Evolutionary conservation across 2,888 invertebrate genomes (phyloP).

Genomic region (Sphecodes monilicornis): DNA sequence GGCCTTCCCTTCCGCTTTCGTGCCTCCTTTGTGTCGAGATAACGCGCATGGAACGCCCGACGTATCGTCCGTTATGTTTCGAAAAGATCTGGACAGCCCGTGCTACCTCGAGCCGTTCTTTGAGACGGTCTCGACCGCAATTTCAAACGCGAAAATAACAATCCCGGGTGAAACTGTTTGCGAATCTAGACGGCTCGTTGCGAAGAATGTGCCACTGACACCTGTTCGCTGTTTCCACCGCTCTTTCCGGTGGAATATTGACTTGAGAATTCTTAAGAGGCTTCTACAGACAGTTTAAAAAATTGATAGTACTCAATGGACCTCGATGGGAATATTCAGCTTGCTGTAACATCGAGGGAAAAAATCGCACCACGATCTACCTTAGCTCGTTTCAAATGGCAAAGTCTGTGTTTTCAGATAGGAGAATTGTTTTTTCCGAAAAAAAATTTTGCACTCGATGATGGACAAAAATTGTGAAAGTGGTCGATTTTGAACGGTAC

Average conservation of each 20-base stretch:
- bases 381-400: background rate
- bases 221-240: background rate
- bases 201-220: background rate
- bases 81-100: background rate
- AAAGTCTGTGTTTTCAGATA: fast-evolving
- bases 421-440: background rate
- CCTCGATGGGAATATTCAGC: background rate
- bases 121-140: background rate
- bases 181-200: background rate
- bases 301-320: background rate
- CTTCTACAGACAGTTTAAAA: background rate
- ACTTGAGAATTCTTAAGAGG: background rate
- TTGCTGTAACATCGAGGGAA: background rate
- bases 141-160: background rate
- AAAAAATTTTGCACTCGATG: no score
- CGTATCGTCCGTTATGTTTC: conserved; percentile 23
- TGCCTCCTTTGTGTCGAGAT: conserved; percentile 34
- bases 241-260: background rate
- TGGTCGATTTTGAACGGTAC: no score
- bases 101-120: background rate
- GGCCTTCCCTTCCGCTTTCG: conserved; percentile 35
- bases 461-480: no score
- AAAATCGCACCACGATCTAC: background rate
- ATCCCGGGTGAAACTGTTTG: background rate
- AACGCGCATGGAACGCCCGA: conserved; percentile 29